Percentiles rank a stretch among this genome's conserved stretches.
Conservation (phyloP, 1,140 invertebrate species). For the Drosophila melanogaster region Release_6_plus_ISO1_MT NT_033779.5:20965001-20965500, state of each 20-base stretch:
- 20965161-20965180: slow-evolving; percentile 68
- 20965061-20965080: slow-evolving; percentile 55
- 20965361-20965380: slow-evolving; percentile 57
- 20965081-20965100: slow-evolving; percentile 76
- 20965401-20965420: slow-evolving; percentile 60
- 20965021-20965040: slow-evolving; percentile 41
- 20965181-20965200: slow-evolving; percentile 54
- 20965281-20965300: too few species aligned
- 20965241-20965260: slow-evolving; percentile 42
- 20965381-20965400: slow-evolving; percentile 62
- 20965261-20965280: slow-evolving; percentile 20
- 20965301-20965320: neutral
- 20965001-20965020: slow-evolving; percentile 68
- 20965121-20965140: slow-evolving; percentile 80
- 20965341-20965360: slow-evolving; percentile 56
- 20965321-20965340: slow-evolving; percentile 15
- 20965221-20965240: slow-evolving; percentile 49
- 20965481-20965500: slow-evolving; percentile 49
- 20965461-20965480: slow-evolving; percentile 44
- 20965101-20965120: slow-evolving; percentile 67
- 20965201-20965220: slow-evolving; percentile 62
- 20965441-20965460: slow-evolving; percentile 22
- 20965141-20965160: slow-evolving; percentile 48
- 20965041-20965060: slow-evolving; percentile 45
- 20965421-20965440: slow-evolving; percentile 12